These are phyloP conservation scores for Halocaridina rubra DNA, from an alignment of 2,888 invertebrate species.

Conservation along the genomic window DNA sequence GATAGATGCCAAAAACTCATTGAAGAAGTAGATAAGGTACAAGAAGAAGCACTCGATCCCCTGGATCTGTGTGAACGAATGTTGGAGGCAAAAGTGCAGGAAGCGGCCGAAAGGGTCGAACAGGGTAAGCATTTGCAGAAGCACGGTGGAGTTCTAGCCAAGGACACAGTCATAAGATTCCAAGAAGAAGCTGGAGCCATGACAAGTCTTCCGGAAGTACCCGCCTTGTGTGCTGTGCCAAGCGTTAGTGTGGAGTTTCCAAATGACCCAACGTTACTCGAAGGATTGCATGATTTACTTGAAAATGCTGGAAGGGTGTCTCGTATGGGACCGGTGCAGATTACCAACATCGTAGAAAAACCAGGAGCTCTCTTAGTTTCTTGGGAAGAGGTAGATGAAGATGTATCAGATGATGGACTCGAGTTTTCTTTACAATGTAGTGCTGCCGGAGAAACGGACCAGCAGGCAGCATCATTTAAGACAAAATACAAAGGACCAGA, in stretches of 20 bases:
- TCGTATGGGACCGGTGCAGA: slow-evolving; percentile 70
- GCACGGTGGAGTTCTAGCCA: slow-evolving; percentile 35
- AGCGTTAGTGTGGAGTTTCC: slow-evolving; percentile 72
- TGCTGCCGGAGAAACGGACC: slow-evolving; percentile 67
- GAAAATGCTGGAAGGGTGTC: slow-evolving; percentile 66
- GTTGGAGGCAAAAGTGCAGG: slow-evolving; percentile 11
- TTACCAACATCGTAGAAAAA: slow-evolving; percentile 71
- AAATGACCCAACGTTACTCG: slow-evolving; percentile 66
- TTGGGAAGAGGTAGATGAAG: slow-evolving; percentile 70
- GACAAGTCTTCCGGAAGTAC: slow-evolving; percentile 71
- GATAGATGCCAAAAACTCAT: slow-evolving; percentile 22
- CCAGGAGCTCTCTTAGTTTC: slow-evolving; percentile 73
- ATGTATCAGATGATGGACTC: slow-evolving; percentile 70
- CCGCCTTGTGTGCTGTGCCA: slow-evolving; percentile 73
- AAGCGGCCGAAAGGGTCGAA: slow-evolving; percentile 23
- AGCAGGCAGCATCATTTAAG: slow-evolving; percentile 67
- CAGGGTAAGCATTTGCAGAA: slow-evolving; percentile 42
- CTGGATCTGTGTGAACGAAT: slow-evolving; percentile 35
- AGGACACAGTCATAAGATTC: slow-evolving; percentile 51
- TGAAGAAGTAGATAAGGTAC: slow-evolving; percentile 42
- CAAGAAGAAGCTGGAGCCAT: slow-evolving; percentile 55
- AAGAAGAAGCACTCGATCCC: slow-evolving; percentile 48
- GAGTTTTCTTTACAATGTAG: slow-evolving; percentile 70
- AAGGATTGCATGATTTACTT: slow-evolving; percentile 65
- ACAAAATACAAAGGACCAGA: slow-evolving; percentile 72